Conservation (phyloP, 2,113 vertebrate genomes). For the Zosterops lateralis region DNA sequence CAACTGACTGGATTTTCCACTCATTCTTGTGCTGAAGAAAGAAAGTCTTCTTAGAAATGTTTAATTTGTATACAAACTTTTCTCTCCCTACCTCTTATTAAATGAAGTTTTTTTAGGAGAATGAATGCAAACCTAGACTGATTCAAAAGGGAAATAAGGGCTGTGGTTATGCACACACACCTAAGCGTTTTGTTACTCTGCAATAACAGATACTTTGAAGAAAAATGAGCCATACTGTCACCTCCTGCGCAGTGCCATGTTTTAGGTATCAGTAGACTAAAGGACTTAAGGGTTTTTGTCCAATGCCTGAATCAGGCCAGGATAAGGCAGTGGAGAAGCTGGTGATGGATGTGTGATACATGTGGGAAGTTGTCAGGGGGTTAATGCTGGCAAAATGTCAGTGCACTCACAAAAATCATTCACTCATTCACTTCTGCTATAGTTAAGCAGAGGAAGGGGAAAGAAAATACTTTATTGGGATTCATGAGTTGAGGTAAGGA, state of each 20-base stretch:
- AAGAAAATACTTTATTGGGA: not conserved
- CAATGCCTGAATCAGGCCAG: not conserved
- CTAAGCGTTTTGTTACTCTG: not conserved
- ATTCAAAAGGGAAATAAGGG: not conserved
- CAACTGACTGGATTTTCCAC: not conserved
- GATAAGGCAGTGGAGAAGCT: not conserved
- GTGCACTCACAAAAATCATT: not conserved
- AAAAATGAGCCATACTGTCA: not conserved
- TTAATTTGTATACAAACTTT: not conserved
- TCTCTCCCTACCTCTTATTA: fast-evolving
- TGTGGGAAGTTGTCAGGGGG: not conserved
- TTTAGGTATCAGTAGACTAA: not conserved
- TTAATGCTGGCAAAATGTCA: not conserved
- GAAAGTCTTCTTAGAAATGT: not conserved
- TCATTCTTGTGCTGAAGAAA: not conserved
- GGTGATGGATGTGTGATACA: not conserved
- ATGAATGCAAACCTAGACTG: not conserved
- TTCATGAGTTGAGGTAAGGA: not conserved
- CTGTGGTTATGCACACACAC: not conserved
- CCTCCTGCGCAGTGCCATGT: not conserved
- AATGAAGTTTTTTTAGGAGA: not conserved
- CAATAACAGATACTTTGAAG: not conserved
- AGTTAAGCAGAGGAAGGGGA: not conserved
- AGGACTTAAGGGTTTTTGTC: not conserved
- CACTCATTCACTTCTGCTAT: not conserved